Base-by-base conservation (phyloP, 2,888 invertebrate genomes). In the Diogma glabrata region DNA sequence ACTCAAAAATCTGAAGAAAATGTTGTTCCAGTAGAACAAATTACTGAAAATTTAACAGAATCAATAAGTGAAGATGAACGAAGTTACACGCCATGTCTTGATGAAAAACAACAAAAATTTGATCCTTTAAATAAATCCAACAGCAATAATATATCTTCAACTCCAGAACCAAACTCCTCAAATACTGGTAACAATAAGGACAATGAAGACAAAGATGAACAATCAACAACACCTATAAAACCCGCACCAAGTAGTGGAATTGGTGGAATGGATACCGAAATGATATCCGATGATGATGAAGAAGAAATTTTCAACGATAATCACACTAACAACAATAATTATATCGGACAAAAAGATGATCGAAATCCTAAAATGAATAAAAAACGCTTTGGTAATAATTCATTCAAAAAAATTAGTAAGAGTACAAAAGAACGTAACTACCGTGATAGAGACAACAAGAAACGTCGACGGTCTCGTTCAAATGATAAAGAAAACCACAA, bases 351-450 rank as follows among this genome's bases (percentile, higher is more conserved):
- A 12, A 67, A 67, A 0, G 69, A 71, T 55, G 67, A 66, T 8
- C 72, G 63, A 61, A 73, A 69, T 59, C 71, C 73, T 55, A 68
- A 69, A 63, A 54, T 64, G 60, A 47, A 60, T 70, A n/a, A 60
- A 58, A 5, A 55, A 56, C 22, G 53, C 28, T 20, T 22, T n/a
- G 43, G 43, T 19, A 12, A 20, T 47, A 26, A 47, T 30, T 26
- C 26, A 61, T 91, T 91, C 73, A 90, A 89, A 61, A 89, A 89
- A 64, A 72, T 86, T 10, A 84, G 84, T 43, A 87, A 84, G 65
- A 84, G 73, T 57, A 81, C 79, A 17, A 87, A 84, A 64, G 87
- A 83, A 60, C 73, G 85, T 54, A 88, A 81, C 61, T 91, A 90
- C 62, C 75, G 89, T 7, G 84, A 84, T 47, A 80, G 79, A 51